phyloP scores from a whole-genome alignment of 1,140 invertebrate species.

The Lepidotrigona ventralis region DNA sequence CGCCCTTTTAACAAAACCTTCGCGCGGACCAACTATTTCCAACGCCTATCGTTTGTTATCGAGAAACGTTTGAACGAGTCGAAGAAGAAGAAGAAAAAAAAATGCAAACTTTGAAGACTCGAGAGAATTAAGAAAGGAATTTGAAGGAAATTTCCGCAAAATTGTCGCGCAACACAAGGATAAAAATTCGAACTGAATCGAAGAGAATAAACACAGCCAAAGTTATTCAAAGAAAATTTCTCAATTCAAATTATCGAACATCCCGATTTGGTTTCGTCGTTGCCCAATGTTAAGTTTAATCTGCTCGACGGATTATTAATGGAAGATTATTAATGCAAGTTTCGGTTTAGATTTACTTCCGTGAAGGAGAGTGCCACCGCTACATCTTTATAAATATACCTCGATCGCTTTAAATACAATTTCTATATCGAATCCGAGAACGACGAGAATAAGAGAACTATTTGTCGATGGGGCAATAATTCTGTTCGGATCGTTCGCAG shows the following conservation, averaged over 20 bases:
- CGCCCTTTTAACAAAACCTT: constrained; percentile 68
- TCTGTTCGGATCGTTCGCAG: background rate
- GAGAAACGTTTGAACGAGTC: constrained; percentile 38
- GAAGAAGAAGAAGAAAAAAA: too few species aligned
- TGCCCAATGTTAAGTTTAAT: background rate
- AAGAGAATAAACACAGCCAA: background rate
- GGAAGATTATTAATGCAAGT: too few species aligned
- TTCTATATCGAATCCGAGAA: too few species aligned
- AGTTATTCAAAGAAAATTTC: background rate
- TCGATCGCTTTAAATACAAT: background rate
- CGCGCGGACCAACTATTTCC: constrained; percentile 51
- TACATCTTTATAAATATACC: background rate
- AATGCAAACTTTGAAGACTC: too few species aligned
- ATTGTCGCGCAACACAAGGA: too few species aligned
- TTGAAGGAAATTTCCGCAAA: too few species aligned
- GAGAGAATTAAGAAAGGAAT: too few species aligned
- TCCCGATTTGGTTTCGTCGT: background rate
- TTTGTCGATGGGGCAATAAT: background rate
- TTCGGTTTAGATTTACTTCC: background rate
- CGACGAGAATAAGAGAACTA: background rate
- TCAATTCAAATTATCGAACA: background rate
- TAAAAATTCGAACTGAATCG: too few species aligned
- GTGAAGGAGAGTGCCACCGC: background rate
- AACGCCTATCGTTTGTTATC: constrained; percentile 48
- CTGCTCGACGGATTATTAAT: background rate